Percentiles rank a stretch among this genome's conserved stretches.
Conservation (phyloP, 1,140 invertebrate genomes). For the Zeugodacus cucurbitae region DNA sequence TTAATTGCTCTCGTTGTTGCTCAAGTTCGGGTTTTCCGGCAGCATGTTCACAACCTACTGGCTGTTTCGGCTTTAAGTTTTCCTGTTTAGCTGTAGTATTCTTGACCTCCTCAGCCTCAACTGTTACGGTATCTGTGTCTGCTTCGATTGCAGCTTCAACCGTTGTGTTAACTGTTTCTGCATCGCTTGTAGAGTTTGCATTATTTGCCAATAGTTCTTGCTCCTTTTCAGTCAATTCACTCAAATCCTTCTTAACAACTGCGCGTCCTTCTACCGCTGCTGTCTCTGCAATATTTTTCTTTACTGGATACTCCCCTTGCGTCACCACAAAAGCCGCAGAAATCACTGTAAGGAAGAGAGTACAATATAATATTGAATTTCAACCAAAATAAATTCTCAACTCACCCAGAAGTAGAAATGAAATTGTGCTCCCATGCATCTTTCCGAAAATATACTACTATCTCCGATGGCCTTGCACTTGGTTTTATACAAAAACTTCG, state of each 20-base stretch:
- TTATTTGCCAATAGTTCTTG: background rate
- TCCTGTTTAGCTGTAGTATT: background rate
- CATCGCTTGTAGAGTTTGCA: background rate
- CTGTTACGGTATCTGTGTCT: background rate
- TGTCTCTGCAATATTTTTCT: background rate
- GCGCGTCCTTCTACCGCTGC: background rate
- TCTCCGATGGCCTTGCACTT: background rate
- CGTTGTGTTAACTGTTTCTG: background rate
- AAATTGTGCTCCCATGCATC: background rate
- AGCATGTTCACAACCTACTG: background rate
- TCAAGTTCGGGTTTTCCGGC: background rate
- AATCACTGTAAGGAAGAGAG: background rate
- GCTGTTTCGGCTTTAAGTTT: background rate
- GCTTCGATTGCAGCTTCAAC: background rate
- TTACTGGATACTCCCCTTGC: background rate
- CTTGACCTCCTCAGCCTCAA: background rate
- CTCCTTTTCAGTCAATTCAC: background rate
- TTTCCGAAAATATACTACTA: background rate
- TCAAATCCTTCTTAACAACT: conserved; percentile 23
- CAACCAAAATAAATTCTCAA: background rate
- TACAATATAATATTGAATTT: background rate
- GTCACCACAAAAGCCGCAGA: background rate
- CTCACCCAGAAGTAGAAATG: background rate
- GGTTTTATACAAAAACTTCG: background rate
- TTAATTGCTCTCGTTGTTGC: background rate